Base-by-base conservation (phyloP, 2,888 invertebrate genomes). In the Mythimna ferrago region DNA sequence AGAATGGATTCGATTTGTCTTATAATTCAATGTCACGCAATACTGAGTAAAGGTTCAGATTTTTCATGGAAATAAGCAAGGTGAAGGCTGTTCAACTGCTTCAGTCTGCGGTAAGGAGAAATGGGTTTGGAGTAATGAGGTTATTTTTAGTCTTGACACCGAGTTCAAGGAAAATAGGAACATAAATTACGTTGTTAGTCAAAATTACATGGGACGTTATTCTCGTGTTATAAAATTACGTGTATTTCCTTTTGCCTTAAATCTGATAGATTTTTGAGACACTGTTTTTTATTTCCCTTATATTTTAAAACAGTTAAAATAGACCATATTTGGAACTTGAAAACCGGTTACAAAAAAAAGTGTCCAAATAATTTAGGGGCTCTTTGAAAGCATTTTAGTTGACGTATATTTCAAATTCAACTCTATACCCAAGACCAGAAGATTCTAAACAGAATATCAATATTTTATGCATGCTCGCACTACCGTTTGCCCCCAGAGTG, bases 401-500 rank as follows among this genome's bases (percentile, higher is more conserved):
- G 16, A 65, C 5, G 21, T n/a, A 51, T 58, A 57, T 38, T 66
- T 5, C 0, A 76, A 64, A 38, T 54, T 71, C 6, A 38, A 70
- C 80, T 66, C 35, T 78, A 76, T 35, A 9, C 0, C 0, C 21
- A 66, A 7, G 0, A 0, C 0, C 0, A 6, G 32, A 78, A 48
- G 57, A 41, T 68, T 80, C 38, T 58, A 61, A 76, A 14, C 9
- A 11, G 32, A 62, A 35, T 38, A 62, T n/a, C 9, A 61, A 58
- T 61, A 65, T 68, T 19, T 66, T 48, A 74, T 69, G 61, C 73
- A 74, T 69, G 63, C 66, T 61, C 67, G 70, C 75, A 78, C 72
- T 77, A 77, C 73, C 65, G 79, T 85, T 85, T 72, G 84, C 88
- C 88, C 90, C 88, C 84, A 86, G 67, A 77, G 89, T 85, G 84